Conservation (phyloP, 2,888 invertebrate genomes). For the Pristionchus entomophagus region DNA sequence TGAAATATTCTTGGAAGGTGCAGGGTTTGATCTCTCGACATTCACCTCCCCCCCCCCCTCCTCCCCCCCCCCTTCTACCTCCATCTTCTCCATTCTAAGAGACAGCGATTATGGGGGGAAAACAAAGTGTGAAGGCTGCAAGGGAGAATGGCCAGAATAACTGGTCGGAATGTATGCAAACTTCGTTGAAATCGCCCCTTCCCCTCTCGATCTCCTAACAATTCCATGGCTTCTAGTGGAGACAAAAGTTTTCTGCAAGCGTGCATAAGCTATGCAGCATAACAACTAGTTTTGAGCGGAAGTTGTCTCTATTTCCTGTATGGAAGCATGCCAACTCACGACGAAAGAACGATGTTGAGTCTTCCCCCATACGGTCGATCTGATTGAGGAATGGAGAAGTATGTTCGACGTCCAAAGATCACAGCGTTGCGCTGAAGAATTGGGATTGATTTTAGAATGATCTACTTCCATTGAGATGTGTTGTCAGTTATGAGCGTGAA, state of each 20-base stretch:
- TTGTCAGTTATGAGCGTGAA: neutral
- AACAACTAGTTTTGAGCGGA: no score
- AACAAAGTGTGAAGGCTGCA: neutral
- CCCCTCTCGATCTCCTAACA: neutral
- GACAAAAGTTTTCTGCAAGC: no score
- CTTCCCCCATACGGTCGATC: conserved; percentile 28
- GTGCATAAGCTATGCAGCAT: no score
- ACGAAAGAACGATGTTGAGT: neutral
- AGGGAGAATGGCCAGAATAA: neutral
- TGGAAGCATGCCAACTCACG: neutral
- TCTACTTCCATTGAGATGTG: neutral
- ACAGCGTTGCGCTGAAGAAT: neutral
- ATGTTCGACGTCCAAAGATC: conserved; percentile 39
- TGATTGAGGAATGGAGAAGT: neutral
- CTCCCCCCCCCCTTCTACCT: no score
- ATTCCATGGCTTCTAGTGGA: no score
- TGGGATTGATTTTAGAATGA: no score
- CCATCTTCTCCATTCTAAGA: neutral
- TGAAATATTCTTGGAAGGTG: no score
- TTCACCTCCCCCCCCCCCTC: neutral
- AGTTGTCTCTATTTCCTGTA: no score
- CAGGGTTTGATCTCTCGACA: neutral
- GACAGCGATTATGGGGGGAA: neutral
- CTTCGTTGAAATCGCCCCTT: no score
- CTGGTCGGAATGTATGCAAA: no score